phyloP scores from a whole-genome alignment of 2,888 invertebrate genomes.

The Drosophila testacea region DNA sequence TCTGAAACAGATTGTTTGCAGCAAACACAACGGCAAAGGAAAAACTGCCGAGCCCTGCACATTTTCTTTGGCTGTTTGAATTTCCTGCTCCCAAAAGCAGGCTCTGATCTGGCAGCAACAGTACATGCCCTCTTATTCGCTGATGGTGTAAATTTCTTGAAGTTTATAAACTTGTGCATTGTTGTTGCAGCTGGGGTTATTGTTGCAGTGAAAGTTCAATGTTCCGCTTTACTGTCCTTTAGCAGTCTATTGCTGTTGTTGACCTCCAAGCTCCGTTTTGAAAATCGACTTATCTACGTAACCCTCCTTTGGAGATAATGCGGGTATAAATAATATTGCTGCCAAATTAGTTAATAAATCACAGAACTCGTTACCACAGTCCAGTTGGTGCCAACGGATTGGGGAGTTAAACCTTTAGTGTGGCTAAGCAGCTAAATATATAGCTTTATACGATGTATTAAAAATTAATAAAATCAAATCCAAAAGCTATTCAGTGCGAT shows the following conservation, averaged over 20 bases:
- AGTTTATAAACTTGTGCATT: constrained; percentile 73
- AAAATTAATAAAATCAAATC: background rate
- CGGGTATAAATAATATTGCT: constrained; percentile 64
- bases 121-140: constrained; percentile 68
- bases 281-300: constrained; percentile 24
- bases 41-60: constrained; percentile 69
- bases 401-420: background rate
- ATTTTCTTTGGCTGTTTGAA: constrained; percentile 72
- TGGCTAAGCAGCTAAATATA: background rate
- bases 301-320: constrained; percentile 19
- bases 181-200: constrained; percentile 54
- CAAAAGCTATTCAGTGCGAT: background rate
- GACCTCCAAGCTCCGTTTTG: constrained; percentile 19
- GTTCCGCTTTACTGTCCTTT: constrained; percentile 55
- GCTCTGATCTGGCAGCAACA: constrained; percentile 34
- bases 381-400: background rate
- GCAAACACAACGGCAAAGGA: constrained; percentile 51
- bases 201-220: constrained; percentile 57
- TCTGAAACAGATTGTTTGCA: constrained; percentile 77
- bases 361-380: constrained; percentile 18
- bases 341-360: constrained; percentile 76
- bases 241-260: constrained; percentile 29
- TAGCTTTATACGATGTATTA: background rate
- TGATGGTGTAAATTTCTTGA: constrained; percentile 81
- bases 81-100: constrained; percentile 49